Conservation (phyloP, 2,113 vertebrate genomes). For the Machaerirhynchus nigripectus region DNA sequence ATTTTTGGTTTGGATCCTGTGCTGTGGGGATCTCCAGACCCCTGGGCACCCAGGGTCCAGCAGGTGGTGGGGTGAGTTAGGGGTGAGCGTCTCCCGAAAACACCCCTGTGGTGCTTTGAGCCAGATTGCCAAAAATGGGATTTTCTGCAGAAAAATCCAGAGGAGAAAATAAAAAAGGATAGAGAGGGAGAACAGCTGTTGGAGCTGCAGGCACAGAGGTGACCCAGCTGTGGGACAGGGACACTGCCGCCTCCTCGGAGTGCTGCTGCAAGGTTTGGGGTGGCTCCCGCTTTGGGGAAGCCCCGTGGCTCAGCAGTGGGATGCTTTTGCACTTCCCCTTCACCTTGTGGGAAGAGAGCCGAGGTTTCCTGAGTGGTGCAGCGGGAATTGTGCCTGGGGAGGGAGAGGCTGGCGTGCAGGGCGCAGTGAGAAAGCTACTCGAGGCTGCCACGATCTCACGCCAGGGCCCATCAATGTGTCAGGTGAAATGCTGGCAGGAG, state of each 20-base stretch:
- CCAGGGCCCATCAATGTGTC: fast-evolving
- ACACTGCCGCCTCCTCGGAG: not conserved
- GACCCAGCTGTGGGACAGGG: not conserved
- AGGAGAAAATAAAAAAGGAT: not conserved
- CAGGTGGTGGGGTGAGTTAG: not conserved
- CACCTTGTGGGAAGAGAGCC: not conserved
- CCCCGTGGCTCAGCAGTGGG: fast-evolving
- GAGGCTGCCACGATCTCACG: not conserved
- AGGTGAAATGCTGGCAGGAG: not conserved
- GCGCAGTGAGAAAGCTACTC: not conserved
- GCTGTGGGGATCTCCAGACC: not conserved
- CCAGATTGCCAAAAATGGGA: not conserved
- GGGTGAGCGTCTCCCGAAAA: not conserved
- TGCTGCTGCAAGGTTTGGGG: fast-evolving
- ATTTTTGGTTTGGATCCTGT: not conserved
- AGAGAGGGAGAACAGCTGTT: fast-evolving
- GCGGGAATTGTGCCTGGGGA: not conserved
- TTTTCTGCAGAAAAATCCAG: not conserved
- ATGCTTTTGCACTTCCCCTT: not conserved
- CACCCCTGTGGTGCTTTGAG: fast-evolving
- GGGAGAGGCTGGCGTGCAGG: not conserved
- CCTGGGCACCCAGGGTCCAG: not conserved
- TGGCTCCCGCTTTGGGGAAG: not conserved
- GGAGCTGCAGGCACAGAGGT: not conserved
- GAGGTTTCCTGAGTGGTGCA: not conserved